Evolutionary conservation across 1,140 invertebrate genomes (phyloP), one percentile per base, ranked within the genome.

Genomic region (Grapholita molesta): DNA sequence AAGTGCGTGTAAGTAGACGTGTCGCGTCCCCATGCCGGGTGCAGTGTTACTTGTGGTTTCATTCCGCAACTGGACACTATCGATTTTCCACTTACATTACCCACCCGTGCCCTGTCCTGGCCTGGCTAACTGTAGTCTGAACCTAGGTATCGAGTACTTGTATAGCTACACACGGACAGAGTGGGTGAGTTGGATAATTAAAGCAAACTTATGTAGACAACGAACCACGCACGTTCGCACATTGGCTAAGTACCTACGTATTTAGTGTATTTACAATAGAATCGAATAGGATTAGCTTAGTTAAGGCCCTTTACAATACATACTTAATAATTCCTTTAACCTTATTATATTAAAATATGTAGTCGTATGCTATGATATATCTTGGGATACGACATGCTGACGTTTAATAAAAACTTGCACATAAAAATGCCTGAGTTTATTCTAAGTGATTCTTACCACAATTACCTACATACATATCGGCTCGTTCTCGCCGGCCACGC

Each of bases 21-120:
- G 42, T 64, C 65, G 65, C 23, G 64, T 32, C 28, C 38, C 64
- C 71, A 72, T 74, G 73, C 72, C 69, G 55, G 80, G 78, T 79
- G 82, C 77, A 67, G 70, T 71, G 65, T 80, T 83, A 79, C 78
- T 78, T 84, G 83, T 71, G 83, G 83, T 85, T 77, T 73, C 68
- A 73, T 76, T 78, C 78, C 77, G 77, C 81, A 83, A 81, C 76
- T 76, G 78, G 68, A 70, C 68, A 70, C 67, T 80, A 85, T 85
- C 80, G 83, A 83, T 85, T 84, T 84, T 83, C 83, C 70, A 78
- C 75, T 75, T 71, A 77, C 67, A 61, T 61, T 61, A 28, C 55
- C n/a, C 21, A 57, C 21, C 9, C n/a, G n/a, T n/a, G n/a, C n/a
- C n/a, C 57, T 32, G 18, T 9, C 18, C 23, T 30, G 55, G 23